Conservation (phyloP, 2,888 invertebrate species). For the Calephelis perditalis region DNA sequence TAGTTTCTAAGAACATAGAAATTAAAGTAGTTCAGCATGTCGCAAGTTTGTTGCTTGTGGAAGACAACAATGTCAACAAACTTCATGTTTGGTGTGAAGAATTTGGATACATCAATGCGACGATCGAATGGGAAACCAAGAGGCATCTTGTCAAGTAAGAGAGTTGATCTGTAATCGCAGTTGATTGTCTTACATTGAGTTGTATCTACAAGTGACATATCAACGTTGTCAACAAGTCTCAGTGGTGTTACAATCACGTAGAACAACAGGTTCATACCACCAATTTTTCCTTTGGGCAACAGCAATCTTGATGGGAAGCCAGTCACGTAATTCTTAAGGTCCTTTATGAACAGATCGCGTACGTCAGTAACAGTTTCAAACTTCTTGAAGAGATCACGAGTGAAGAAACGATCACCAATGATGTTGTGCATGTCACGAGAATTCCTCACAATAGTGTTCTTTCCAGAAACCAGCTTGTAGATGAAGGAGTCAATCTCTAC, state of each 20-base stretch:
- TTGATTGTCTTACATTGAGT: conserved; percentile 46
- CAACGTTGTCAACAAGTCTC: conserved; percentile 56
- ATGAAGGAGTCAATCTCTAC: conserved; percentile 81
- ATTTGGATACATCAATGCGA: conserved; percentile 74
- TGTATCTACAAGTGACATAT: conserved; percentile 50
- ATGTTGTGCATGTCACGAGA: conserved; percentile 82
- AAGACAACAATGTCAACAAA: conserved; percentile 81
- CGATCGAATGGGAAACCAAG: conserved; percentile 87
- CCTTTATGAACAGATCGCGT: conserved; percentile 48
- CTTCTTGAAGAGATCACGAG: conserved; percentile 80
- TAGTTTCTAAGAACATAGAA: conserved; percentile 53
- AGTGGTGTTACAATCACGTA: conserved; percentile 80
- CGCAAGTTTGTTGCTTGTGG: conserved; percentile 73
- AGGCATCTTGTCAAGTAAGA: conserved; percentile 78
- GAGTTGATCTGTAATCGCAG: conserved; percentile 53
- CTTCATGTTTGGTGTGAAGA: conserved; percentile 82
- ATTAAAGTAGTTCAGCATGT: conserved; percentile 62
- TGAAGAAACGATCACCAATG: conserved; percentile 81
- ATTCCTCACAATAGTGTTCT: conserved; percentile 79
- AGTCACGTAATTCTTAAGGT: conserved; percentile 70
- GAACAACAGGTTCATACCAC: conserved; percentile 81
- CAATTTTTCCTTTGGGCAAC: conserved; percentile 82
- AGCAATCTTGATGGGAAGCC: conserved; percentile 84
- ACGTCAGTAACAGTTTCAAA: conserved; percentile 71
- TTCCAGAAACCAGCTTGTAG: conserved; percentile 79